Evolutionary conservation across 2,888 invertebrate species (phyloP).

Genomic region (Scrobipalpa costella): DNA sequence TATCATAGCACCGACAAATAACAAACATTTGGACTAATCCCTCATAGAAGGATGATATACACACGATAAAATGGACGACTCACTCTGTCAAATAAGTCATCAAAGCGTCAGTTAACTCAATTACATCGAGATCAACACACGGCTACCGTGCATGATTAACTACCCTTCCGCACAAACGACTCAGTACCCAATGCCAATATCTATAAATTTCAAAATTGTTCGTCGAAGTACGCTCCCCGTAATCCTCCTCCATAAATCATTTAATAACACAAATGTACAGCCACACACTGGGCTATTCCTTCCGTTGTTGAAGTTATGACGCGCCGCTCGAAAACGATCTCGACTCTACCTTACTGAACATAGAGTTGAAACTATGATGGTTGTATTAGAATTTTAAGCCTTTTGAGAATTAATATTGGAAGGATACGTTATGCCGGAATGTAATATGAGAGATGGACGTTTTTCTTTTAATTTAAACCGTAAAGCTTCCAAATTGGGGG

Average conservation of each 20-base stretch:
- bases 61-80: conserved; percentile 67
- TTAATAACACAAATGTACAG: conserved; percentile 80
- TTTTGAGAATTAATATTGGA: conserved; percentile 50
- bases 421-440: conserved; percentile 46
- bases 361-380: conserved; percentile 39
- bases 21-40: conserved; percentile 56
- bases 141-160: conserved; percentile 77
- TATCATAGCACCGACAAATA: conserved; percentile 31
- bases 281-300: conserved; percentile 78
- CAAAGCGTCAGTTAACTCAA: conserved; percentile 79
- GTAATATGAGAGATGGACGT: conserved; percentile 49
- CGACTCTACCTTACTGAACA: conserved; percentile 37
- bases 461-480: conserved; percentile 44
- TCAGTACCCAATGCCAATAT: conserved; percentile 49
- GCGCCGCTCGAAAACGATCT: conserved; percentile 37
- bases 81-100: conserved; percentile 79
- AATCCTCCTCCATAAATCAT: conserved; percentile 80
- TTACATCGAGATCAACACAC: conserved; percentile 79
- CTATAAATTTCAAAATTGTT: conserved; percentile 58
- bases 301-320: conserved; percentile 65
- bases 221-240: conserved; percentile 50
- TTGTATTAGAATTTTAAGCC: conserved; percentile 43
- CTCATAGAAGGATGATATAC: conserved; percentile 55
- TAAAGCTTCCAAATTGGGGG: conserved; percentile 38
- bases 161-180: conserved; percentile 42